phyloP scores from a whole-genome alignment of 2,113 vertebrate species.

The Sakesphorus luctuosus region DNA sequence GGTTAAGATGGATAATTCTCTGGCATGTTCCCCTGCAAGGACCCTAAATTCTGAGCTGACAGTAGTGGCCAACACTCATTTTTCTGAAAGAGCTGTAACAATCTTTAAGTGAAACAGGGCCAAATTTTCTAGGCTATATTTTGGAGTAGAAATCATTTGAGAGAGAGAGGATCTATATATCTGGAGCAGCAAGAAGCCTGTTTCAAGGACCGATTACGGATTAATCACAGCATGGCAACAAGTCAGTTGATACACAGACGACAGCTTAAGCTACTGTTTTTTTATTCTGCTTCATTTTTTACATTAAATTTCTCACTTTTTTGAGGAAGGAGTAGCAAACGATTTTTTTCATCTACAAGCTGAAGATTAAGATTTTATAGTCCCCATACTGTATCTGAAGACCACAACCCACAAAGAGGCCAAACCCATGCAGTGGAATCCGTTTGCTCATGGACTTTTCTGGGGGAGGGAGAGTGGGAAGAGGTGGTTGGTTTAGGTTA shows the following conservation, averaged over 20 bases:
- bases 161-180: background rate
- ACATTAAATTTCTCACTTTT: conserved; percentile 2
- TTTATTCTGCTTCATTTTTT: conserved; percentile 24
- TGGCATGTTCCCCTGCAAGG: conserved; percentile 41
- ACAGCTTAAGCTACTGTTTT: conserved; percentile 51
- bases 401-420: background rate
- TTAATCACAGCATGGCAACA: background rate
- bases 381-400: background rate
- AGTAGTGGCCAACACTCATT: conserved; percentile 34
- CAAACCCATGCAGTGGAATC: background rate
- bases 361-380: conserved; percentile 39
- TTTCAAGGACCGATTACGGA: conserved; percentile 12
- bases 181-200: background rate
- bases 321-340: background rate
- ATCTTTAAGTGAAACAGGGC: background rate
- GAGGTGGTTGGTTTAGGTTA: background rate
- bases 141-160: conserved; percentile 41
- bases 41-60: conserved; percentile 61
- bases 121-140: conserved; percentile 34
- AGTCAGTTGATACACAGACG: conserved; percentile 12
- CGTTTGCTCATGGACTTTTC: background rate
- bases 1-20: conserved; percentile 56
- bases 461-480: accelerated
- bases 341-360: background rate
- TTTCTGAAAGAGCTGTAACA: conserved; percentile 54